Evolutionary conservation across 1,140 invertebrate genomes (phyloP).

Genomic region (Zaprionus ghesquierei): DNA sequence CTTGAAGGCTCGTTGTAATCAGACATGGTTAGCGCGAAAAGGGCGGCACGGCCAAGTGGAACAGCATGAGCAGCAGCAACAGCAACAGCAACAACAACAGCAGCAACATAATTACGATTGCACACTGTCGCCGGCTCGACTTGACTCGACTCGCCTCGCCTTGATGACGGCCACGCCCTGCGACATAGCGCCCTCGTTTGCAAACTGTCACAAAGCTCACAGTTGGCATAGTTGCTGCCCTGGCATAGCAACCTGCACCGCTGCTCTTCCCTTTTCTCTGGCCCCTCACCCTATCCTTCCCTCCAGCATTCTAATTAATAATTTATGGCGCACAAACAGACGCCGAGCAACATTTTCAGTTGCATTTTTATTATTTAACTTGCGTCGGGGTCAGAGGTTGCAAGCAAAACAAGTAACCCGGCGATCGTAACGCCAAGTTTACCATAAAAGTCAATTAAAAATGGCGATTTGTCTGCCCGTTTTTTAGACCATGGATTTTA

Average conservation of each 20-base stretch:
- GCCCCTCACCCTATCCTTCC: not conserved
- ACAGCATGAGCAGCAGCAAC: not conserved
- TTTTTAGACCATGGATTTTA: no score
- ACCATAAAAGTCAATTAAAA: constrained; percentile 53
- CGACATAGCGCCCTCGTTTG: constrained; percentile 29
- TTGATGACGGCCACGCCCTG: constrained; percentile 13
- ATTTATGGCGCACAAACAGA: constrained; percentile 57
- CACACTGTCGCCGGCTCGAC: constrained; percentile 9
- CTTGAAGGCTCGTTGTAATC: constrained; percentile 33
- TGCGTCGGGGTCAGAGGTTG: constrained; percentile 48
- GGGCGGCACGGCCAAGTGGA: not conserved
- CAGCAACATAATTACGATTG: constrained; percentile 60
- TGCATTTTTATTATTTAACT: constrained; percentile 72
- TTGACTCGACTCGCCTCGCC: not conserved
- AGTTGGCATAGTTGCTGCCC: not conserved
- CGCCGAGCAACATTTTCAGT: constrained; percentile 45
- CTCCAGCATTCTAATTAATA: constrained; percentile 71
- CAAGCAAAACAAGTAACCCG: constrained; percentile 16
- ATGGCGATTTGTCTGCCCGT: constrained; percentile 18
- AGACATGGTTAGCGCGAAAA: constrained; percentile 30
- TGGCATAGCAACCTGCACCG: not conserved
- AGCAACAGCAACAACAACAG: constrained; percentile 20
- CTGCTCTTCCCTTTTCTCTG: not conserved
- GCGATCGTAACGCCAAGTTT: constrained; percentile 1
- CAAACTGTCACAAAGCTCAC: constrained; percentile 35